Conservation (phyloP, 2,113 vertebrate genomes). For the Taurulus bubalis region DNA sequence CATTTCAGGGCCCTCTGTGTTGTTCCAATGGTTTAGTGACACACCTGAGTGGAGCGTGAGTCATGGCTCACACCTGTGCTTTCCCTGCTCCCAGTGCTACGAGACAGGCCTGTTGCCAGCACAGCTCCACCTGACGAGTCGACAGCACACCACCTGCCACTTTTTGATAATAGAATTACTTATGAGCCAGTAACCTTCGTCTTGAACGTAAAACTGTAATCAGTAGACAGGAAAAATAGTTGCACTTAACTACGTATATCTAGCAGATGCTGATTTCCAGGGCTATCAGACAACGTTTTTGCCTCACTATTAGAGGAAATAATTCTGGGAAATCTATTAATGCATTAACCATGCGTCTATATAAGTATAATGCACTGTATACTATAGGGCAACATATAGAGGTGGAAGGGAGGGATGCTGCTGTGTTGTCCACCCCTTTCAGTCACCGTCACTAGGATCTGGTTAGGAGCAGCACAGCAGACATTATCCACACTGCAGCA, state of each 20-base stretch:
- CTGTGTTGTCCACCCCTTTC: neutral
- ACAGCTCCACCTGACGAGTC: slow-evolving; percentile 23
- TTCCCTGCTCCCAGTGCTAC: neutral
- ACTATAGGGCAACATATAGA: neutral
- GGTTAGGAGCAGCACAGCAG: neutral
- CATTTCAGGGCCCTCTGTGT: neutral
- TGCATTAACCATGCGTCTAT: neutral
- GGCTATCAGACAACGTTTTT: slow-evolving; percentile 2
- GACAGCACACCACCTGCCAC: slow-evolving; percentile 23
- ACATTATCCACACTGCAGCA: slow-evolving; percentile 12
- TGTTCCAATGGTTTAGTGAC: neutral
- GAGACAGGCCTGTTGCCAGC: slow-evolving; percentile 15
- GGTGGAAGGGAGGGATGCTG: neutral
- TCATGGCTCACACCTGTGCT: neutral
- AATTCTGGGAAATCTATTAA: slow-evolving; percentile 40
- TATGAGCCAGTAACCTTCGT: slow-evolving; percentile 11
- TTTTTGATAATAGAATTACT: slow-evolving; percentile 38
- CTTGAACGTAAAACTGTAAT: slow-evolving; percentile 19
- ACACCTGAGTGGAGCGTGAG: neutral
- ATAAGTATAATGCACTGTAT: slow-evolving; percentile 2
- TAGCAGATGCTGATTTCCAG: slow-evolving; percentile 7
- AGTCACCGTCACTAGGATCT: neutral
- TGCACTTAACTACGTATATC: neutral
- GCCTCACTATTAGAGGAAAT: slow-evolving; percentile 10
- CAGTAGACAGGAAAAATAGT: slow-evolving; percentile 3